Base-by-base conservation (phyloP, 2,888 invertebrate genomes). In the Coremacera marginata region DNA sequence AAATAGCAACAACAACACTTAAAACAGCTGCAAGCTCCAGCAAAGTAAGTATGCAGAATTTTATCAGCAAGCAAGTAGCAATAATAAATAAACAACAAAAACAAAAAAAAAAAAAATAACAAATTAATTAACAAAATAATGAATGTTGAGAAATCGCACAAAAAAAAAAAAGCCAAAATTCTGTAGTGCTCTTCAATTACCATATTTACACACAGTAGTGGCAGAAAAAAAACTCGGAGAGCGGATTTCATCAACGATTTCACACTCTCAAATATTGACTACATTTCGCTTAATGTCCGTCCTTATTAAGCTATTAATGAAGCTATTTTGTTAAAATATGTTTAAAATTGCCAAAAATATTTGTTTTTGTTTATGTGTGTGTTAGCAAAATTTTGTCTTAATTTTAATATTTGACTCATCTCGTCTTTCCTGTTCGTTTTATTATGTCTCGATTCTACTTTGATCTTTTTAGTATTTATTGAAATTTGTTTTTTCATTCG, bases 81-180 rank as follows among this genome's bases (percentile, higher is more conserved):
- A 14, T 19, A 68, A 22, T 22, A n/a, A 19, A 25, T 9, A 22
- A 62, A 63, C 51, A 73, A 55, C 51, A 73, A 63, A n/a, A 70
- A 70, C 11, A 31, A 57, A 34, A 63, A 68, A n/a, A 27, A 63
- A 62, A 60, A 14, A 52, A 63, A 52, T 63, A 52, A 76, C 16
- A 70, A 70, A 70, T 51, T 68, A 51, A 49, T 68, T 51, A 49
- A 68, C 68, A 52, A 44, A 2, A 44, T 44, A 44, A 44, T 44
- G 14, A 44, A 44, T 44, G 44, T 44, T 44, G 44, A 44, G 44
- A 44, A 44, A 11, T 44, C 11, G 25, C 37, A 22, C n/a, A 16
- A 49, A 2, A 44, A 63, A 63, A 27, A 57, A 70, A 25, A 68
- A 68, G 19, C 67, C 44, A 37, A 37, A 44, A 75, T n/a, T 57